Evolutionary conservation across 2,113 vertebrate species (phyloP).

Genomic region (Petrocephalus microphthalmus): DNA sequence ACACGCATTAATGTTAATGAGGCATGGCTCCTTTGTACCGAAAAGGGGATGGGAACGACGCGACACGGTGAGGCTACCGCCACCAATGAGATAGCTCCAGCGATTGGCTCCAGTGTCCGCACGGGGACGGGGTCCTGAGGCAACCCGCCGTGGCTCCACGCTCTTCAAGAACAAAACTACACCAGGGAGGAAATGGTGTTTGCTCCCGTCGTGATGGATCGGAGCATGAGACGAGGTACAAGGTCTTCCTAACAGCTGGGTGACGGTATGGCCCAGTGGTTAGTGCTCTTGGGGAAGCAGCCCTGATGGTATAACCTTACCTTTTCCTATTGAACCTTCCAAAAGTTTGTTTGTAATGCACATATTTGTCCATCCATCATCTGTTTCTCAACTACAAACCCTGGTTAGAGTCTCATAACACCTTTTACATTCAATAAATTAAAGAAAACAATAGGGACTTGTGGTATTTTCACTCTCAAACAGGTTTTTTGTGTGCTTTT

Average conservation of each 20-base stretch:
- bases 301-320: neutral
- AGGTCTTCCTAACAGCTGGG: neutral
- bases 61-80: neutral
- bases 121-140: neutral
- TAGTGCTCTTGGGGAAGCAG: neutral
- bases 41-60: neutral
- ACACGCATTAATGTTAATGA: slow-evolving; percentile 65
- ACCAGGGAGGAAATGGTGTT: neutral
- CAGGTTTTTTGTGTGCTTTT: neutral
- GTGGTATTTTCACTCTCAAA: neutral
- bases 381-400: neutral
- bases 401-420: neutral
- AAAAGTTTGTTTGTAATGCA: neutral
- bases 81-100: neutral
- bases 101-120: neutral
- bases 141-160: neutral
- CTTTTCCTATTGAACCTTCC: neutral
- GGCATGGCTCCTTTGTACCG: slow-evolving; percentile 53
- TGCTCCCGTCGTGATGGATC: neutral
- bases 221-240: neutral
- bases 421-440: neutral
- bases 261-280: neutral
- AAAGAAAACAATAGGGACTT: neutral
- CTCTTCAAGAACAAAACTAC: neutral
- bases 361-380: neutral